Evolutionary conservation across 1,140 invertebrate species (phyloP).

Genomic region (Zaprionus vittiger): DNA sequence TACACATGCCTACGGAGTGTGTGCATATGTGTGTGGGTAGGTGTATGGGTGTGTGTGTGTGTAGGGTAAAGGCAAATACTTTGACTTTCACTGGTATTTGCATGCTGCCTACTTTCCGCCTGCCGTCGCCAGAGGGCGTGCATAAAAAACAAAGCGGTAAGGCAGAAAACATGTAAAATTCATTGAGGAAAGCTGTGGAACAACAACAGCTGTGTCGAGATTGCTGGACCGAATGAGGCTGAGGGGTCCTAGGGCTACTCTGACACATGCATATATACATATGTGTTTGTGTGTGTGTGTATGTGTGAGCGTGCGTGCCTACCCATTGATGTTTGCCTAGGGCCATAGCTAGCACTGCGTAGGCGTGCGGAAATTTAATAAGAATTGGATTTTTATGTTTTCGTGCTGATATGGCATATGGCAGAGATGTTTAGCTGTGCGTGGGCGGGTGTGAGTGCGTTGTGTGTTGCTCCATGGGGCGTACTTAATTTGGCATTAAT

Average conservation of each 20-base stretch:
- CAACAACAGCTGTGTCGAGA: slow-evolving; percentile 51
- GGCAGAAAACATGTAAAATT: slow-evolving; percentile 69
- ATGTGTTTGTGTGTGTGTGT: neutral
- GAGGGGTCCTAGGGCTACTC: neutral
- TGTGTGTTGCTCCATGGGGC: slow-evolving; percentile 52
- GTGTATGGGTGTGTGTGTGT: slow-evolving; percentile 8
- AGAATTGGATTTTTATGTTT: slow-evolving; percentile 81
- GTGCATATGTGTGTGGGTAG: neutral
- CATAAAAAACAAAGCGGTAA: slow-evolving; percentile 49
- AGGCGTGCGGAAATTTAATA: slow-evolving; percentile 81
- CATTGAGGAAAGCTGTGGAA: slow-evolving; percentile 48
- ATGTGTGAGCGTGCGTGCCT: neutral
- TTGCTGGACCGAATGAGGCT: slow-evolving; percentile 10
- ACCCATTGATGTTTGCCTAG: slow-evolving; percentile 21
- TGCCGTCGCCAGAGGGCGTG: slow-evolving; percentile 19
- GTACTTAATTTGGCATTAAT: slow-evolving; percentile 69
- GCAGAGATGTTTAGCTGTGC: neutral
- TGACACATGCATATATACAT: neutral
- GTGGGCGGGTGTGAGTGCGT: slow-evolving; percentile 21
- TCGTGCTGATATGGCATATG: slow-evolving; percentile 63
- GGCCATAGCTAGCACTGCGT: slow-evolving; percentile 47
- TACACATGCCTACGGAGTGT: slow-evolving; percentile 31
- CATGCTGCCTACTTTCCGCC: slow-evolving; percentile 45
- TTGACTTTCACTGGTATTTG: slow-evolving; percentile 52
- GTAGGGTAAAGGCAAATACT: slow-evolving; percentile 32